A percentile compares a stretch with the other conserved stretches of the same genome.
phyloP scores from a whole-genome alignment of 2,113 vertebrate genomes.

The Urocitellus parryii region DNA sequence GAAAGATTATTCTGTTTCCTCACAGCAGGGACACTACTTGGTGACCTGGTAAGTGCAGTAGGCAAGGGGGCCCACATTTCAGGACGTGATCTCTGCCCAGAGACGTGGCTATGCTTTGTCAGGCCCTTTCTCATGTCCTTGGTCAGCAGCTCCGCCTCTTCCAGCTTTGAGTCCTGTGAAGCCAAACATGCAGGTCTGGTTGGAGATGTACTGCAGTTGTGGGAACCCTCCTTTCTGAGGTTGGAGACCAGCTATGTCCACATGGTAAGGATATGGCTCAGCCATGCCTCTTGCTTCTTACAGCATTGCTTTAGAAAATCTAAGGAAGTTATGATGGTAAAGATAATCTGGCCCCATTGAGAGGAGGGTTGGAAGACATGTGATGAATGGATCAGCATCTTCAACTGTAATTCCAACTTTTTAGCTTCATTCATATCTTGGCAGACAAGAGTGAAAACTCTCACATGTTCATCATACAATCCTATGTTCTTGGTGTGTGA shows the following conservation, averaged over 20 bases:
- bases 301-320: constrained; percentile 93
- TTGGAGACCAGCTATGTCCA: constrained; percentile 93
- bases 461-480: constrained; percentile 96
- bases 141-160: constrained; percentile 94
- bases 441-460: constrained; percentile 94
- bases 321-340: constrained; percentile 92
- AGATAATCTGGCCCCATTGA: constrained; percentile 94
- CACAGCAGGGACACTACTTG: constrained; percentile 87
- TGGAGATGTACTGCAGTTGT: constrained; percentile 96
- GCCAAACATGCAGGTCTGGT: constrained; percentile 98
- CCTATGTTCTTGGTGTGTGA: constrained; percentile 98
- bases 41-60: constrained; percentile 94
- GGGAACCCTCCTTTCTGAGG: constrained; percentile 95
- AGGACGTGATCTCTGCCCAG: constrained; percentile 93
- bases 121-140: constrained; percentile 97
- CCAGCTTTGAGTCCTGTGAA: constrained; percentile 96
- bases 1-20: constrained; percentile 73
- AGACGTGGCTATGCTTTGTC: constrained; percentile 98
- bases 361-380: constrained; percentile 96
- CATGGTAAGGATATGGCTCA: constrained; percentile 95
- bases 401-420: constrained; percentile 95
- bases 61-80: constrained; percentile 94
- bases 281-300: constrained; percentile 95
- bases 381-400: constrained; percentile 95
- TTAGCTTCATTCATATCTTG: constrained; percentile 94